Evolutionary conservation across 2,113 vertebrate species (phyloP).

Genomic region (Nanorana parkeri): DNA sequence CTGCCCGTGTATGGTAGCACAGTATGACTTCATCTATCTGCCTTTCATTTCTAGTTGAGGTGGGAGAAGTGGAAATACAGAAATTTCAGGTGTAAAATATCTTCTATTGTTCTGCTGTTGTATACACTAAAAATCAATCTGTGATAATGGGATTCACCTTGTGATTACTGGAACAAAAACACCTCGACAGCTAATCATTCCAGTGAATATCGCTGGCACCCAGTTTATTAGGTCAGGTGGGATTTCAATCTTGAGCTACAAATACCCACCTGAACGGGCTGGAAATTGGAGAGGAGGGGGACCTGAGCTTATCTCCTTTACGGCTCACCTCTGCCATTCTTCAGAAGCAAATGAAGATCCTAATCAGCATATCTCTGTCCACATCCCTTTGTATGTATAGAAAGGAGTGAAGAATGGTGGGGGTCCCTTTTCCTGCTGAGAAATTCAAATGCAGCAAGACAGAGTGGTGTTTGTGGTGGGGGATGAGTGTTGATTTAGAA

Average conservation of each 20-base stretch:
- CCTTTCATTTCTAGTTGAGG: too few relatives aligned
- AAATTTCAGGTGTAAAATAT: too few relatives aligned
- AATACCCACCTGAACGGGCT: conserved; percentile 5
- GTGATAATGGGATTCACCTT: too few relatives aligned
- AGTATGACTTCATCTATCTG: too few relatives aligned
- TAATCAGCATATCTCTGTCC: conserved; percentile 58
- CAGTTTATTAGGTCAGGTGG: neutral
- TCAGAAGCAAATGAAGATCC: conserved; percentile 60
- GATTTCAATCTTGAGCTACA: conserved; percentile 8
- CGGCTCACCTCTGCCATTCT: conserved; percentile 39
- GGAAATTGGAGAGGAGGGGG: conserved; percentile 6
- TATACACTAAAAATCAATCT: too few relatives aligned
- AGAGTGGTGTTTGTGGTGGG: conserved; percentile 43
- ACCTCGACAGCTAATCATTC: too few relatives aligned
- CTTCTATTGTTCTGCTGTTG: too few relatives aligned
- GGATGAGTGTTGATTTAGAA: conserved; percentile 21
- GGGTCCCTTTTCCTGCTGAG: conserved; percentile 45
- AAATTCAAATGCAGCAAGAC: conserved; percentile 48
- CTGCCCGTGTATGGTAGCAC: too few relatives aligned
- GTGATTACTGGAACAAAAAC: too few relatives aligned
- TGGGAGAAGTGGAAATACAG: too few relatives aligned
- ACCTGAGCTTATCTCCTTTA: conserved; percentile 13
- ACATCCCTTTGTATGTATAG: conserved; percentile 57
- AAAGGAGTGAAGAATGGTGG: conserved; percentile 45
- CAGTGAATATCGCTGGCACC: too few relatives aligned